Conservation (phyloP, 2,797 vertebrate genomes). For the Sebastes trivittatus region DNA sequence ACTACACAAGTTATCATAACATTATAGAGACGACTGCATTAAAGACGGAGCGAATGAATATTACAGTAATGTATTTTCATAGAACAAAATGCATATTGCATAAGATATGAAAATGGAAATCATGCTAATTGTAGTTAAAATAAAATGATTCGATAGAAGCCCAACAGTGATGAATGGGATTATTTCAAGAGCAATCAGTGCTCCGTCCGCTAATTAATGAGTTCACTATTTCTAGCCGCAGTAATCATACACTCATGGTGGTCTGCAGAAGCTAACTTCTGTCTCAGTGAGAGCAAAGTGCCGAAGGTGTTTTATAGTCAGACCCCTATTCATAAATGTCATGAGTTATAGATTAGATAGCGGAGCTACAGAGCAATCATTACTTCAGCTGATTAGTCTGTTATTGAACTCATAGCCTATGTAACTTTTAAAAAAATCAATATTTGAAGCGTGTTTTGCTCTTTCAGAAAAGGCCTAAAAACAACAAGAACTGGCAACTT, state of each 20-base stretch:
- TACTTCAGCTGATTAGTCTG: constrained; percentile 22
- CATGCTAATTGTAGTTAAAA: constrained; percentile 18
- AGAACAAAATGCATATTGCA: constrained; percentile 34
- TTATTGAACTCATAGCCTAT: constrained; percentile 7
- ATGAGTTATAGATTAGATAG: constrained; percentile 18
- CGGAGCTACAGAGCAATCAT: constrained; percentile 20
- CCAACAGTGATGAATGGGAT: constrained; percentile 1
- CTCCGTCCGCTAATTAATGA: constrained; percentile 11
- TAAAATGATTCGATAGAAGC: constrained; percentile 12
- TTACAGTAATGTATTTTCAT: constrained; percentile 23
- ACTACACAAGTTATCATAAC: constrained; percentile 48
- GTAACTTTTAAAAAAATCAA: not conserved
- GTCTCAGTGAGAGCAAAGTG: not conserved
- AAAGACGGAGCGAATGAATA: constrained; percentile 27
- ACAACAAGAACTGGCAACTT: not conserved
- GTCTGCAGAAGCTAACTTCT: constrained; percentile 1
- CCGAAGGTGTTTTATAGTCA: constrained; percentile 5
- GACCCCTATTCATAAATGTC: constrained; percentile 28
- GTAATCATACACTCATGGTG: constrained; percentile 10
- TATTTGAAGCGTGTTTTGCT: not conserved
- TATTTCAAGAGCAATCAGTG: constrained; percentile 6
- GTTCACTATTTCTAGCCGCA: not conserved
- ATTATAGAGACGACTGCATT: constrained; percentile 25
- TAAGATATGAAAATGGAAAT: constrained; percentile 34
- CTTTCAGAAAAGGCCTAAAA: not conserved